Conservation (phyloP, 2,113 vertebrate species). For the Entelurus aequoreus region DNA sequence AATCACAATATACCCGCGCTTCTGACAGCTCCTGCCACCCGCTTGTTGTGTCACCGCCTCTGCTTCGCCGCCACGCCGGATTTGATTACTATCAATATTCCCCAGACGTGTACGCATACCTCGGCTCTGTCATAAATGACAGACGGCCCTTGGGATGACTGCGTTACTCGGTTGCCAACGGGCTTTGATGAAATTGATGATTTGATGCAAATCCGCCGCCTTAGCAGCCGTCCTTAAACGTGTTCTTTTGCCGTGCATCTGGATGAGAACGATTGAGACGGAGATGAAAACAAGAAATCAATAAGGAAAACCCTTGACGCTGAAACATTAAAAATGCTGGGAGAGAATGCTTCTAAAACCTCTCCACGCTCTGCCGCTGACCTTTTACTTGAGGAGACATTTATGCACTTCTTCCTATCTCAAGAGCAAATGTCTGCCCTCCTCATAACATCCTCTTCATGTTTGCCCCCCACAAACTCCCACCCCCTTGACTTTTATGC, state of each 20-base stretch:
- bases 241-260: not conserved
- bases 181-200: slow-evolving; percentile 9
- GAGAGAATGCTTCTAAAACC: slow-evolving; percentile 37
- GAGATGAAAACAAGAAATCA: slow-evolving; percentile 21
- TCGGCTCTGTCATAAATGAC: not conserved
- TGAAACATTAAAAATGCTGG: slow-evolving; percentile 38
- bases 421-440: slow-evolving; percentile 50
- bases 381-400: slow-evolving; percentile 57
- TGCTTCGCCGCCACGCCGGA: slow-evolving; percentile 8
- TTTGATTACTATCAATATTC: slow-evolving; percentile 2
- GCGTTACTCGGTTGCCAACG: slow-evolving; percentile 10
- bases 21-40: not conserved
- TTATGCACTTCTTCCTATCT: slow-evolving; percentile 38
- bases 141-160: slow-evolving; percentile 4
- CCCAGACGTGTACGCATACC: not conserved
- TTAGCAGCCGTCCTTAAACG: slow-evolving; percentile 1
- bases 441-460: slow-evolving; percentile 28
- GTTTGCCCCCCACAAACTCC: not conserved
- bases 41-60: not conserved
- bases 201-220: slow-evolving; percentile 18
- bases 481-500: slow-evolving; percentile 33
- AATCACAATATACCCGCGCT: too few species aligned
- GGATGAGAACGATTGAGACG: not conserved
- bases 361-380: slow-evolving; percentile 35
- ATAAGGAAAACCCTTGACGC: slow-evolving; percentile 29